A percentile compares a stretch with the other conserved stretches of the same genome.
phyloP scores from a whole-genome alignment of 1,140 invertebrate genomes.

The Tetraneura akinire region DNA sequence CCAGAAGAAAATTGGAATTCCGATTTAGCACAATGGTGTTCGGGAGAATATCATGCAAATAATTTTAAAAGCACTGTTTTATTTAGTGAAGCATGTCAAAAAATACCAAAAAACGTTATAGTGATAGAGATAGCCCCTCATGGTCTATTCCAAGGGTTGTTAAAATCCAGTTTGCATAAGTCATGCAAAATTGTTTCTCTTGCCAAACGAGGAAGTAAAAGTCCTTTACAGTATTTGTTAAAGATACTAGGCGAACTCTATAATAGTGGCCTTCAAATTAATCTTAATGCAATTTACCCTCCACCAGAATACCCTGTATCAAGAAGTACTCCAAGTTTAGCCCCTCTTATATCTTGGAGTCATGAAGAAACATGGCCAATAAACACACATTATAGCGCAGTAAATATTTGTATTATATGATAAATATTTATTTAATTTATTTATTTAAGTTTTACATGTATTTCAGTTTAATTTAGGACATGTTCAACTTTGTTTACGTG shows the following conservation, averaged over 20 bases:
- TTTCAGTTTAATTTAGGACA: slow-evolving; percentile 30
- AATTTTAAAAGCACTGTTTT: slow-evolving; percentile 77
- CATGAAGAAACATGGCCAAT: slow-evolving; percentile 52
- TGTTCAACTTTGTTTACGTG: slow-evolving; percentile 23
- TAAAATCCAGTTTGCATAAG: slow-evolving; percentile 63
- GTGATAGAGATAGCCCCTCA: slow-evolving; percentile 67
- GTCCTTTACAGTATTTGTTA: slow-evolving; percentile 62
- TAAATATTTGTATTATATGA: not conserved
- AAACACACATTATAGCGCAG: slow-evolving; percentile 9
- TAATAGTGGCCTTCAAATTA: slow-evolving; percentile 49
- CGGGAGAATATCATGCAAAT: slow-evolving; percentile 91
- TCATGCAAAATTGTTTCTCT: slow-evolving; percentile 64
- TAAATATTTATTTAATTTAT: not conserved
- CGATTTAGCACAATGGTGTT: slow-evolving; percentile 76
- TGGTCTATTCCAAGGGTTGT: slow-evolving; percentile 65
- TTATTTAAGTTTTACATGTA: not conserved
- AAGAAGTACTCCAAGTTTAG: slow-evolving; percentile 51
- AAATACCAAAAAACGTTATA: slow-evolving; percentile 65
- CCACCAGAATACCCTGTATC: slow-evolving; percentile 51
- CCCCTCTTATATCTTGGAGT: slow-evolving; percentile 50
- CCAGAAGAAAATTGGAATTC: slow-evolving; percentile 71
- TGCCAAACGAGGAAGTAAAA: slow-evolving; percentile 62
- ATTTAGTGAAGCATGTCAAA: slow-evolving; percentile 64
- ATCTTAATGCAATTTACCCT: slow-evolving; percentile 55
- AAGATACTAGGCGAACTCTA: slow-evolving; percentile 61